These are phyloP conservation scores for Tinea trinotella DNA, from an alignment of 2,888 invertebrate species.

Conservation along the genomic window DNA sequence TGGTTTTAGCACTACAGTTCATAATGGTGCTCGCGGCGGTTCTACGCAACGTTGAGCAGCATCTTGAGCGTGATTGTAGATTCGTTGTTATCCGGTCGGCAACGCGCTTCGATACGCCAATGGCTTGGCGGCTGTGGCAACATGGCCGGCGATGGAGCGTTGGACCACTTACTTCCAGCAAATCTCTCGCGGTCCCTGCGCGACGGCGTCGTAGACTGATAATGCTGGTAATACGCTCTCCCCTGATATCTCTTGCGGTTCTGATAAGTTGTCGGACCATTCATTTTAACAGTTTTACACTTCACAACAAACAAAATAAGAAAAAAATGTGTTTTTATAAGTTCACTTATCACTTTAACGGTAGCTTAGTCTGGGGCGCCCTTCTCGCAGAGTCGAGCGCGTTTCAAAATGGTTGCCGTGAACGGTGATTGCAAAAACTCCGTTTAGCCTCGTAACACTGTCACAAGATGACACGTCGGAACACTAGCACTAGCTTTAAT, in stretches of 20 bases:
- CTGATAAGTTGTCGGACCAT: not conserved
- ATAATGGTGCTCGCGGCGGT: conserved; percentile 24
- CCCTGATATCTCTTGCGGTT: not conserved
- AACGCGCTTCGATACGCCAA: conserved; percentile 72
- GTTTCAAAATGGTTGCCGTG: conserved; percentile 27
- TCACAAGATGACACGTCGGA: conserved; percentile 66
- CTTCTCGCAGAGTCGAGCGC: not conserved
- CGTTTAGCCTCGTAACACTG: conserved; percentile 59
- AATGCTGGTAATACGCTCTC: not conserved
- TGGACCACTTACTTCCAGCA: conserved; percentile 87
- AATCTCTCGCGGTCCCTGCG: conserved; percentile 30
- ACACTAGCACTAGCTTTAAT: conserved; percentile 54
- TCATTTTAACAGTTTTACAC: not conserved
- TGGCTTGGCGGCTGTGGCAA: conserved; percentile 86
- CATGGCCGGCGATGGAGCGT: conserved; percentile 83
- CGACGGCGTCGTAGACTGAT: conserved; percentile 16
- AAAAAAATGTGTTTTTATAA: not conserved
- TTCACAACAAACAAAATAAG: not conserved
- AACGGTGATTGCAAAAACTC: conserved; percentile 11
- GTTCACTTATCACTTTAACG: conserved; percentile 14
- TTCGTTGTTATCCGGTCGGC: conserved; percentile 63
- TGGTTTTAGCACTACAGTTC: conserved; percentile 56
- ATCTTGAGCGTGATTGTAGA: conserved; percentile 74
- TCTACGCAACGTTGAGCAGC: conserved; percentile 73
- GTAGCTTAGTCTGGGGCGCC: not conserved